These are phyloP conservation scores for Dendrolimus punctatus DNA, from an alignment of 1,140 invertebrate genomes.

Conservation along the genomic window DNA sequence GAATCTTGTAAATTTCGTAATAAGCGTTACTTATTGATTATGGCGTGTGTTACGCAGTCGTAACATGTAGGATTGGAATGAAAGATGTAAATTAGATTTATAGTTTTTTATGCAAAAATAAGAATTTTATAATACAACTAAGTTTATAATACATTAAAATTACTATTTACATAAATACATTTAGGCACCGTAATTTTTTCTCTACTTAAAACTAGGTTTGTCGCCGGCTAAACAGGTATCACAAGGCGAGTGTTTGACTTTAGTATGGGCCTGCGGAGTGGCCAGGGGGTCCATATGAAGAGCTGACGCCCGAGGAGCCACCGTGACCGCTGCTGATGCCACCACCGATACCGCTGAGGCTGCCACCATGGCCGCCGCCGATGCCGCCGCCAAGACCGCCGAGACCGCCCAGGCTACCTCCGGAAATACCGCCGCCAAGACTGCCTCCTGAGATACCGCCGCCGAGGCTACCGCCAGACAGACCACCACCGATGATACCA, in stretches of 20 bases:
- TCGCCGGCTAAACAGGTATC: slow-evolving; percentile 67
- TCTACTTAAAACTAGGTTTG: slow-evolving; percentile 63
- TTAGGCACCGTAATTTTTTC: slow-evolving; percentile 72
- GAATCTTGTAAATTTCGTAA: too few relatives aligned
- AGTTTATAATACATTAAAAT: slow-evolving; percentile 66
- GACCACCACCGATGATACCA: slow-evolving; percentile 33
- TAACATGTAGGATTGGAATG: too few relatives aligned
- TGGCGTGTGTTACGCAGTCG: too few relatives aligned
- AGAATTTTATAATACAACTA: slow-evolving; percentile 68
- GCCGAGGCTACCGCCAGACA: slow-evolving; percentile 32
- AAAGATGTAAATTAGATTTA: slow-evolving; percentile 27
- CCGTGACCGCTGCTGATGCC: slow-evolving; percentile 45
- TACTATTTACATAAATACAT: slow-evolving; percentile 73
- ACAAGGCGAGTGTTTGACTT: slow-evolving; percentile 43
- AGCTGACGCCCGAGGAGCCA: slow-evolving; percentile 43
- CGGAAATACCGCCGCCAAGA: slow-evolving; percentile 35
- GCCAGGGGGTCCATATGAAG: slow-evolving; percentile 63
- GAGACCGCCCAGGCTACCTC: slow-evolving; percentile 31
- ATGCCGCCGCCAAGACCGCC: slow-evolving; percentile 40
- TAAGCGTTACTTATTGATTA: too few relatives aligned
- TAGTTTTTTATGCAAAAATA: slow-evolving; percentile 68
- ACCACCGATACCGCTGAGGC: slow-evolving; percentile 47
- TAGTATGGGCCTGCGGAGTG: slow-evolving; percentile 67
- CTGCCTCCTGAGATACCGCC: slow-evolving; percentile 49
- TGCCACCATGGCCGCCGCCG: slow-evolving; percentile 24